A percentile compares a stretch with the other conserved stretches of the same genome.
phyloP scores from a whole-genome alignment of 2,797 vertebrate genomes.

The Squalus acanthias region DNA sequence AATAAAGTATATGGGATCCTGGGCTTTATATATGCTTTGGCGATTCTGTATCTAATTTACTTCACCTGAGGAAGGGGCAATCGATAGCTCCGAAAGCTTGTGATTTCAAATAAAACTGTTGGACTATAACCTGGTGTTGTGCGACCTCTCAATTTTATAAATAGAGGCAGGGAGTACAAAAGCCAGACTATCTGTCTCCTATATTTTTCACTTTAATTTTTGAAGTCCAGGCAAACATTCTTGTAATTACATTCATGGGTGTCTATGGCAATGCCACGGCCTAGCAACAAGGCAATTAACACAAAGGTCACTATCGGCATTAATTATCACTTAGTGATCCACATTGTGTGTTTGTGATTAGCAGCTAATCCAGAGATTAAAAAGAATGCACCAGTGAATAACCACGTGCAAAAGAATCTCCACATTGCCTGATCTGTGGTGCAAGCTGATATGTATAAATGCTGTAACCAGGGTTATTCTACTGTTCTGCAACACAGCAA shows the following conservation, averaged over 20 bases:
- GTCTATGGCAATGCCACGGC: neutral
- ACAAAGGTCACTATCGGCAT: neutral
- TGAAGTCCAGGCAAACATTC: neutral
- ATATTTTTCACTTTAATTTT: neutral
- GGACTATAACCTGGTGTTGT: no score
- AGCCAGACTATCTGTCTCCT: neutral
- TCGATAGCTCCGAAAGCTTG: no score
- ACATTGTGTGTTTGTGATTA: neutral
- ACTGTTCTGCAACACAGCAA: neutral
- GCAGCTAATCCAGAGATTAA: neutral
- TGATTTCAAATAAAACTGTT: no score
- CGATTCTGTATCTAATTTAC: no score
- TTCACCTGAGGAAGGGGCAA: no score
- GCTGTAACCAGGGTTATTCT: neutral
- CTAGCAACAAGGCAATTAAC: neutral
- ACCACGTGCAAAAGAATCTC: neutral
- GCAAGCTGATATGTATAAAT: neutral
- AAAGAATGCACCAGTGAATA: neutral
- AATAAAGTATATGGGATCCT: no score
- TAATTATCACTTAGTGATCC: neutral
- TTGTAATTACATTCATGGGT: neutral
- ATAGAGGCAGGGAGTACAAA: no score
- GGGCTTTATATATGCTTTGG: no score
- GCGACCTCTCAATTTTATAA: no score
- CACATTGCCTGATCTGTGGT: neutral